These are phyloP conservation scores for Athalia rosae DNA, from an alignment of 2,888 invertebrate species.

Conservation along the genomic window DNA sequence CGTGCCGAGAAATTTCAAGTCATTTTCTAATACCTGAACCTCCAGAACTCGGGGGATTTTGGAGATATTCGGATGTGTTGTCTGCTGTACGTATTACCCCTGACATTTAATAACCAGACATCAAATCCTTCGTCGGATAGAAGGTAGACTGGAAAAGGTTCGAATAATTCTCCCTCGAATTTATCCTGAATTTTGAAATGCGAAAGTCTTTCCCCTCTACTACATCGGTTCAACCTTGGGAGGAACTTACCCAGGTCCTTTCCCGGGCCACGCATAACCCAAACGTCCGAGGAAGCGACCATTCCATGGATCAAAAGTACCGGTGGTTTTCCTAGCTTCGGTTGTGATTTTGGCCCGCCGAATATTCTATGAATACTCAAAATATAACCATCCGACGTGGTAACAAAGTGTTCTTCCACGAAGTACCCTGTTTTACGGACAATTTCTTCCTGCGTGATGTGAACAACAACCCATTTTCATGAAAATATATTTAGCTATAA, in stretches of 20 bases:
- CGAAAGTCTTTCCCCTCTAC: slow-evolving; percentile 4
- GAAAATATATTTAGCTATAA: neutral
- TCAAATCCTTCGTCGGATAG: slow-evolving; percentile 59
- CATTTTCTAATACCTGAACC: slow-evolving; percentile 55
- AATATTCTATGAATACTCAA: slow-evolving; percentile 59
- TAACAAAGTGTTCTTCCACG: slow-evolving; percentile 58
- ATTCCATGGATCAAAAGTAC: slow-evolving; percentile 59
- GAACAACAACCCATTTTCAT: neutral
- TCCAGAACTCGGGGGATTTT: slow-evolving; percentile 57
- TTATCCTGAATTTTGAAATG: slow-evolving; percentile 1
- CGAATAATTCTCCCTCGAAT: slow-evolving; percentile 13
- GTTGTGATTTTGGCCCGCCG: slow-evolving; percentile 54
- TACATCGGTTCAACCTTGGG: neutral
- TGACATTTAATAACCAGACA: slow-evolving; percentile 58
- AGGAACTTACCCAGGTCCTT: slow-evolving; percentile 57
- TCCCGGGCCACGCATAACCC: slow-evolving; percentile 58
- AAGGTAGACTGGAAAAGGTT: slow-evolving; percentile 53
- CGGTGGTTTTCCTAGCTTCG: slow-evolving; percentile 53
- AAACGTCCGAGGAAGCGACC: slow-evolving; percentile 57
- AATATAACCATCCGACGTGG: slow-evolving; percentile 60
- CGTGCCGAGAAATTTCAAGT: neutral
- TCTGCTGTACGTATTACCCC: slow-evolving; percentile 59
- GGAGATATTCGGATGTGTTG: slow-evolving; percentile 53
- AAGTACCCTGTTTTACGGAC: slow-evolving; percentile 55
- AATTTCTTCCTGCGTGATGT: slow-evolving; percentile 54